Percentiles rank a stretch among this genome's conserved stretches.
Conservation (phyloP, 2,888 invertebrate species). For the Caenorhabditis afra region DNA sequence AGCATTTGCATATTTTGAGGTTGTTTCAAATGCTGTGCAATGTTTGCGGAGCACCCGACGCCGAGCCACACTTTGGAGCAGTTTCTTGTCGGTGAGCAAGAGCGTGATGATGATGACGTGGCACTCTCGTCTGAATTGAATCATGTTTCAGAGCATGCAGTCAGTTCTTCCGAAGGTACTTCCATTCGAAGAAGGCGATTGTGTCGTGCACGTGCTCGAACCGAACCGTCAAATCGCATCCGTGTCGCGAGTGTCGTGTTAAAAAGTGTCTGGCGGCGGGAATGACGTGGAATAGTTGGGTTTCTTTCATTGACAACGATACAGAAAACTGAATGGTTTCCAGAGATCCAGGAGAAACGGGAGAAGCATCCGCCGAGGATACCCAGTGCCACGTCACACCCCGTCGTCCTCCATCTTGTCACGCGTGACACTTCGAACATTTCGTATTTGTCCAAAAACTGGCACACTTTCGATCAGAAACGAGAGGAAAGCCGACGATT, state of each 20-base stretch:
- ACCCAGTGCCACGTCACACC: too few relatives aligned
- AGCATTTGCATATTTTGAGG: too few relatives aligned
- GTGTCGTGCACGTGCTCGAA: background rate
- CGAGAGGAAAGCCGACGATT: too few relatives aligned
- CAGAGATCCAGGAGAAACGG: background rate
- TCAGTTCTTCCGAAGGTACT: constrained; percentile 33
- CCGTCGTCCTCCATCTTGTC: too few relatives aligned
- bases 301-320: too few relatives aligned
- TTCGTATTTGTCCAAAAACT: too few relatives aligned
- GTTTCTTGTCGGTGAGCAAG: constrained; percentile 22
- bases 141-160: constrained; percentile 28
- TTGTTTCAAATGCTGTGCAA: constrained; percentile 23
- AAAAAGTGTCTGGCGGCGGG: constrained; percentile 22
- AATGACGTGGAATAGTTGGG: constrained; percentile 6
- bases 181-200: constrained; percentile 4
- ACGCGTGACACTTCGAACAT: too few relatives aligned
- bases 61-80: constrained; percentile 26
- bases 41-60: constrained; percentile 12
- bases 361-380: too few relatives aligned
- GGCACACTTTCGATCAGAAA: too few relatives aligned
- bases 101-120: too few relatives aligned
- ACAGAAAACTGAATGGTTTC: background rate
- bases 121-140: background rate
- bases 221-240: background rate
- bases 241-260: constrained; percentile 30